Conservation (phyloP, 2,888 invertebrate genomes). For the Leucozona laternaria region DNA sequence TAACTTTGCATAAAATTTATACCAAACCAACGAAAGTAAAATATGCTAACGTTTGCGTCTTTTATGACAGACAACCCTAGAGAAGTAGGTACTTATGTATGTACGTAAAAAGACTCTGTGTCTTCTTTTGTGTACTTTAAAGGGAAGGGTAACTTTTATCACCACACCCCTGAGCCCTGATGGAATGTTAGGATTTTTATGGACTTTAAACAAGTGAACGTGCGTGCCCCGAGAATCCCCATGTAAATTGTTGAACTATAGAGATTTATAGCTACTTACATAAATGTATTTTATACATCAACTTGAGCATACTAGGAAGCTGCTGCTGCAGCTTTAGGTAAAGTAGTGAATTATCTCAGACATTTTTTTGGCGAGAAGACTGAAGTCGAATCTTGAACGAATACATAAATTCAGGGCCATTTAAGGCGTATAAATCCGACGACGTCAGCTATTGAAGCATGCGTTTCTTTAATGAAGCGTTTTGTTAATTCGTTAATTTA, state of each 20-base stretch:
- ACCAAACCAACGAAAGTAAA: background rate
- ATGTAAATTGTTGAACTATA: conserved; percentile 26
- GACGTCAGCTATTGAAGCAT: conserved; percentile 16
- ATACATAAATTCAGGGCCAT: conserved; percentile 35
- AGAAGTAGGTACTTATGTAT: background rate
- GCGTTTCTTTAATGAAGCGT: conserved; percentile 10
- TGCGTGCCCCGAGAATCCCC: conserved; percentile 51
- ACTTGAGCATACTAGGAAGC: background rate
- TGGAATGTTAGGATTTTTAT: conserved; percentile 38
- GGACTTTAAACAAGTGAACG: conserved; percentile 39
- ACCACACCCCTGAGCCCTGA: conserved; percentile 19
- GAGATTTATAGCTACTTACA: conserved; percentile 35
- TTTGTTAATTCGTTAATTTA: conserved; percentile 2
- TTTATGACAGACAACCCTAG: conserved; percentile 45
- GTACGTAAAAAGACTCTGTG: conserved; percentile 21
- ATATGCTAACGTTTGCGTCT: conserved; percentile 22
- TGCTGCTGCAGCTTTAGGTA: too few species aligned
- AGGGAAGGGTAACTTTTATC: conserved; percentile 23
- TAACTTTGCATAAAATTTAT: conserved; percentile 31
- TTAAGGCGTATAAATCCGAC: conserved; percentile 10
- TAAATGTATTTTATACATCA: background rate
- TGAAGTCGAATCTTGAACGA: background rate
- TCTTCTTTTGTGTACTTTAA: conserved; percentile 1
- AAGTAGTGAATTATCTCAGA: conserved; percentile 15
- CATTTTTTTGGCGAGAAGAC: background rate